Conservation (phyloP, 1,140 invertebrate species). For the Odontomachus brunneus region DNA sequence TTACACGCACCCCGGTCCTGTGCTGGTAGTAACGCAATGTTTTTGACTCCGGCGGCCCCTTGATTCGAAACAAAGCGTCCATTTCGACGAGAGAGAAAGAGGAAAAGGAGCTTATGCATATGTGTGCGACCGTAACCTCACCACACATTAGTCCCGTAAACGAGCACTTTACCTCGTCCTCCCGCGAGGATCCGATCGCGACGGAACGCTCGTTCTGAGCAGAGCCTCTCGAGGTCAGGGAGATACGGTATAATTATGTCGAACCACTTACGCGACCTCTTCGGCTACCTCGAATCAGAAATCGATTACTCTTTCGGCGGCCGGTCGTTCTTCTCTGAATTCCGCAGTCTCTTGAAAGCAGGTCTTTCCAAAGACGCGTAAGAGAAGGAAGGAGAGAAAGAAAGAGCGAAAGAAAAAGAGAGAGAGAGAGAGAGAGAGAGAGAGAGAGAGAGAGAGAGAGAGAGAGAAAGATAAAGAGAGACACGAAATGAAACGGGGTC, state of each 20-base stretch:
- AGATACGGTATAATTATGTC: constrained; percentile 63
- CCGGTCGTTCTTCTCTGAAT: constrained; percentile 41
- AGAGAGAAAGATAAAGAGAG: too few relatives aligned
- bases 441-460: too few relatives aligned
- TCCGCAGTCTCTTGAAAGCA: constrained; percentile 7
- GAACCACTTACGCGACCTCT: constrained; percentile 62
- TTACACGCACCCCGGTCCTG: neutral
- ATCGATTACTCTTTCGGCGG: constrained; percentile 53
- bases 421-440: too few relatives aligned
- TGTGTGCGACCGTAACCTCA: constrained; percentile 68
- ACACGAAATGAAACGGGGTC: constrained; percentile 50
- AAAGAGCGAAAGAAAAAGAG: too few relatives aligned
- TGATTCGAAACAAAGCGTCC: constrained; percentile 77
- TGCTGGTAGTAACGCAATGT: neutral
- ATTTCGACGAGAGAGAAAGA: constrained; percentile 22
- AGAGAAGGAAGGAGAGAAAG: neutral
- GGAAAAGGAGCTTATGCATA: neutral
- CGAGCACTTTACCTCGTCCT: constrained; percentile 45
- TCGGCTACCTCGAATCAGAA: constrained; percentile 57
- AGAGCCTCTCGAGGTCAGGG: constrained; percentile 49
- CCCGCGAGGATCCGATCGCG: constrained; percentile 26
- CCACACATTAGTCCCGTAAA: constrained; percentile 67
- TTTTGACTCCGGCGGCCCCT: constrained; percentile 70
- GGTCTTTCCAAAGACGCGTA: neutral
- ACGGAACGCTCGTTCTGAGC: constrained; percentile 41